Evolutionary conservation across 1,140 invertebrate genomes (phyloP).

Genomic region (Homarus americanus): DNA sequence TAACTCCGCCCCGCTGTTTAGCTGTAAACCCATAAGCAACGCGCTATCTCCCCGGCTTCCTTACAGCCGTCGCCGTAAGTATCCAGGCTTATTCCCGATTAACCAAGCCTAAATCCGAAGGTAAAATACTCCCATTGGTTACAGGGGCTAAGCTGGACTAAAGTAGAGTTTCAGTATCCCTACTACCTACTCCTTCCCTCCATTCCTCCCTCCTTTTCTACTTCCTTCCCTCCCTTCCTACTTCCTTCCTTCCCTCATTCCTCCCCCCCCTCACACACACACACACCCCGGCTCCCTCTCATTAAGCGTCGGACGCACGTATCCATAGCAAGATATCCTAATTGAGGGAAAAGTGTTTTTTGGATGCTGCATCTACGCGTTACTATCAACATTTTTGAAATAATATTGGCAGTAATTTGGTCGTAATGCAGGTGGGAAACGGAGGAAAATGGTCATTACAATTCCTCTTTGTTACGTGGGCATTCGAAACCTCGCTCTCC

Average conservation of each 20-base stretch:
- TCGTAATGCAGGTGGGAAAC: constrained; percentile 70
- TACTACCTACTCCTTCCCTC: not conserved
- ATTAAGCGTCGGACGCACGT: constrained; percentile 39
- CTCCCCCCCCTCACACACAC: not conserved
- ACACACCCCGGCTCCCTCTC: not conserved
- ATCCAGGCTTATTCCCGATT: constrained; percentile 32
- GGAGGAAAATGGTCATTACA: constrained; percentile 63
- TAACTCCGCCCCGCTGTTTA: constrained; percentile 10
- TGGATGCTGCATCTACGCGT: constrained; percentile 46
- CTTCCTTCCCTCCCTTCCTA: not conserved
- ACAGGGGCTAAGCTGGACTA: constrained; percentile 43
- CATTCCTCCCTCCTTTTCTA: not conserved
- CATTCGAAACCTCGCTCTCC: constrained; percentile 55
- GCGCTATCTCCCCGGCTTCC: not conserved
- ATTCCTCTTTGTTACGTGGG: constrained; percentile 66
- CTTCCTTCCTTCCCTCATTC: not conserved
- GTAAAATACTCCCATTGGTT: constrained; percentile 35
- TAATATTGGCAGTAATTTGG: constrained; percentile 70
- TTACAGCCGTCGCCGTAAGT: not conserved
- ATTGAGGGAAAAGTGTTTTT: constrained; percentile 60
- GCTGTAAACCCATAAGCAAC: constrained; percentile 6
- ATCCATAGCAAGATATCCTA: constrained; percentile 66
- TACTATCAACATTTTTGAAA: constrained; percentile 70
- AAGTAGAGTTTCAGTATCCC: constrained; percentile 34
- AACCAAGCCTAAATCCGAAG: constrained; percentile 36